Percentiles rank a stretch among this genome's conserved stretches.
Evolutionary conservation across 2,797 vertebrate species (phyloP).

Genomic region (Morus bassanus): DNA sequence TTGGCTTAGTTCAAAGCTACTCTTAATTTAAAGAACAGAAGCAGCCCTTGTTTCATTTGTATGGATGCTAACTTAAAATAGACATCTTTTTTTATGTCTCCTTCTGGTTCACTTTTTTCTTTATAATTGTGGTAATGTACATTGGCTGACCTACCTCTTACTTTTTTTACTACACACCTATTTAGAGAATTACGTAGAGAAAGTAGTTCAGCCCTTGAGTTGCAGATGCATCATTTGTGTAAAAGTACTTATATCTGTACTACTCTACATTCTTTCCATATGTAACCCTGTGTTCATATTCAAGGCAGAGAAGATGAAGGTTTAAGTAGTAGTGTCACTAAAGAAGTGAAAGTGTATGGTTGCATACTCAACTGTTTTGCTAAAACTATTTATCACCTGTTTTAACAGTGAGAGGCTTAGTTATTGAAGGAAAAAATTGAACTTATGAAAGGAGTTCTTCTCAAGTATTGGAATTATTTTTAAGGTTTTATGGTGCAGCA

Average conservation of each 20-base stretch:
- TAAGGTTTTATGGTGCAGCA: background rate
- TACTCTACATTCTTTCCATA: background rate
- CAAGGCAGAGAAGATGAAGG: background rate
- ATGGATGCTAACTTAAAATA: background rate
- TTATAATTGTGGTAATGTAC: background rate
- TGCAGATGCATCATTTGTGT: background rate
- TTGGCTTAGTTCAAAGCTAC: background rate
- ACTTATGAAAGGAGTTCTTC: background rate
- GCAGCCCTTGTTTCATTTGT: background rate
- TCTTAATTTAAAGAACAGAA: background rate
- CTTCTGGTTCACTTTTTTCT: background rate
- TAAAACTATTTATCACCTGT: fast-evolving
- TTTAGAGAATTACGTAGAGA: background rate
- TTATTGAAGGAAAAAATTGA: background rate
- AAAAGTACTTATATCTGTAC: background rate
- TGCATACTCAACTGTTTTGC: too few species aligned
- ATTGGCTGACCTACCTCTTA: background rate
- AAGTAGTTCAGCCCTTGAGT: background rate
- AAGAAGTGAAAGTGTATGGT: background rate
- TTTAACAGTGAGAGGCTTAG: background rate
- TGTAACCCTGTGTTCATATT: background rate
- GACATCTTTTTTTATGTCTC: background rate
- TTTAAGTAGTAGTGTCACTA: background rate
- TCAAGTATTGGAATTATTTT: background rate
- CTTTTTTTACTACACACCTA: background rate